Conservation (phyloP, 2,113 vertebrate genomes). For the Leuciscus idus region DNA sequence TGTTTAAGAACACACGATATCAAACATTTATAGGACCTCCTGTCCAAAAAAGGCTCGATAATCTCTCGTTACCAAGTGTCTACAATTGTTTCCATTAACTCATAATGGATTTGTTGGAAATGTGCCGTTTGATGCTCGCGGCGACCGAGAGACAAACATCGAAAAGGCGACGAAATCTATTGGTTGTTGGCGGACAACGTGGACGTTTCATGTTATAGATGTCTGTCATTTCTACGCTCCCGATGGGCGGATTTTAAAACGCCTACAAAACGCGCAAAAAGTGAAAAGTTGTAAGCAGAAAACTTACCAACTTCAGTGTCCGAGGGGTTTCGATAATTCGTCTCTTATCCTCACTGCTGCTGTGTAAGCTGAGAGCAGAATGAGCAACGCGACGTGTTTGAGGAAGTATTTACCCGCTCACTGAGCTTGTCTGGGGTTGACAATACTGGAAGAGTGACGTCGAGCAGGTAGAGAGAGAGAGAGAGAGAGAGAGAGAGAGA, state of each 20-base stretch:
- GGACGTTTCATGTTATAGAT: neutral
- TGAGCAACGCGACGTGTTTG: conserved; percentile 39
- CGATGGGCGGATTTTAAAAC: neutral
- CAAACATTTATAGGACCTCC: conserved; percentile 11
- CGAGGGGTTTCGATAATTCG: neutral
- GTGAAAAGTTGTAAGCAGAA: neutral
- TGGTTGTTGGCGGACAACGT: conserved; percentile 6
- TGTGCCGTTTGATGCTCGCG: neutral
- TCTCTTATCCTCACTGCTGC: neutral
- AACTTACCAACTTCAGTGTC: conserved; percentile 32
- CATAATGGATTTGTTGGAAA: neutral
- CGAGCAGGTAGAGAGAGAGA: conserved; percentile 28
- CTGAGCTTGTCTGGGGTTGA: neutral
- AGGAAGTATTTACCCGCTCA: conserved; percentile 65
- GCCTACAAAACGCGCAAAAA: neutral
- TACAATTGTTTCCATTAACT: neutral
- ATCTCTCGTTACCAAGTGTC: neutral
- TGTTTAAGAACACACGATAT: neutral
- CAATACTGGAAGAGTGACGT: conserved; percentile 32
- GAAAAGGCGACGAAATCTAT: conserved; percentile 15
- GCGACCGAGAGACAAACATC: neutral
- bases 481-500: conserved; percentile 5
- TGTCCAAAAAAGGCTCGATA: neutral
- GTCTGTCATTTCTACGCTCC: neutral
- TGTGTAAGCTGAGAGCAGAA: conserved; percentile 28